A percentile compares a stretch with the other conserved stretches of the same genome.
These are phyloP conservation scores for Scleropages formosus DNA, from an alignment of 2,797 vertebrate genomes.

Conservation along the genomic window DNA sequence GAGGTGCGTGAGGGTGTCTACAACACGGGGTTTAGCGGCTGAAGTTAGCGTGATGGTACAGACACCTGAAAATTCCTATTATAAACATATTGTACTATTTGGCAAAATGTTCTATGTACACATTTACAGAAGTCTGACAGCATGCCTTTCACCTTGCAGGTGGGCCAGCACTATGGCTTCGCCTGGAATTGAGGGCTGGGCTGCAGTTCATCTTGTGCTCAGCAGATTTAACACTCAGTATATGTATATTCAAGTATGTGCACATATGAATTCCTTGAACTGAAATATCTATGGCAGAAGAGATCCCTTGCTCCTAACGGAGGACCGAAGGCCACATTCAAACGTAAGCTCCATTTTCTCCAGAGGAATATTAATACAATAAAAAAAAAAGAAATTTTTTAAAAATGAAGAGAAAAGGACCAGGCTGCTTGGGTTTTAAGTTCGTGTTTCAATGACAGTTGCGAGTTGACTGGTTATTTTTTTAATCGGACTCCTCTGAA, in stretches of 20 bases:
- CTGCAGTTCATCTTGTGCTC: conserved; percentile 44
- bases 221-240: conserved; percentile 43
- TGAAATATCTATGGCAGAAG: conserved; percentile 33
- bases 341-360: too few relatives aligned
- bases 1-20: conserved; percentile 27
- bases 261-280: conserved; percentile 49
- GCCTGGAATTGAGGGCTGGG: conserved; percentile 32
- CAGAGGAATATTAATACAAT: conserved; percentile 35
- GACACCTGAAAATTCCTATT: conserved; percentile 33
- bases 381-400: conserved; percentile 50
- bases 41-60: conserved; percentile 35
- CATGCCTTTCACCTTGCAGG: conserved; percentile 22
- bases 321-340: conserved; percentile 10
- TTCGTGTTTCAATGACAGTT: conserved; percentile 47
- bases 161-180: conserved; percentile 16
- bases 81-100: conserved; percentile 39
- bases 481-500: conserved; percentile 58
- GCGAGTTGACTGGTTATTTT: conserved; percentile 27
- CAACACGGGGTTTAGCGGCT: conserved; percentile 33
- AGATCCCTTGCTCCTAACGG: conserved; percentile 12
- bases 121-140: conserved; percentile 52
- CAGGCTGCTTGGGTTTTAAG: conserved; percentile 37
- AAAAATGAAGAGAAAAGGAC: not conserved
- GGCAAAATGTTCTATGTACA: conserved; percentile 72
- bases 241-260: conserved; percentile 63